Percentiles rank a stretch among this genome's conserved stretches.
These are phyloP conservation scores for Acridotheres tristis DNA, from an alignment of 2,797 vertebrate genomes.

Conservation along the genomic window DNA sequence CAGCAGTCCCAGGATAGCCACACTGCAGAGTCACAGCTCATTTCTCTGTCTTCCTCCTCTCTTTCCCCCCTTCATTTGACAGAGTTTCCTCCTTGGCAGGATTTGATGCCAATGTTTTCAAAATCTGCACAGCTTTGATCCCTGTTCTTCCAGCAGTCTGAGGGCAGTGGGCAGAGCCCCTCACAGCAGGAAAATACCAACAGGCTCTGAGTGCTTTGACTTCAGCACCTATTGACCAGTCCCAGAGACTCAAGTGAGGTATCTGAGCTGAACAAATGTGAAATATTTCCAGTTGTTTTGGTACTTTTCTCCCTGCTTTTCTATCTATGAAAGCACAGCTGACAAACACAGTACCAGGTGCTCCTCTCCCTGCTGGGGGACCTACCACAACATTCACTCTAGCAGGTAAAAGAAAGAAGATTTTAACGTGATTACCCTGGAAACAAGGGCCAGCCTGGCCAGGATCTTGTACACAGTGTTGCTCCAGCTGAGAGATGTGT, in stretches of 20 bases:
- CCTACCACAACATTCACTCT: neutral
- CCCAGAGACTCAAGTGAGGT: neutral
- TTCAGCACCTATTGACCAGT: neutral
- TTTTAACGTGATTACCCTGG: neutral
- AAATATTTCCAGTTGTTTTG: neutral
- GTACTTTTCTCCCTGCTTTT: neutral
- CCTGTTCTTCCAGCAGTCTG: accelerated
- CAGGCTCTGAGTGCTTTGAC: neutral
- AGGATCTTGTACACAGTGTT: accelerated
- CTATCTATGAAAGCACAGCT: neutral
- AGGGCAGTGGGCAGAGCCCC: neutral
- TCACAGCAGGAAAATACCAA: neutral
- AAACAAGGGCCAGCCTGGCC: neutral
- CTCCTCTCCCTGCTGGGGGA: neutral
- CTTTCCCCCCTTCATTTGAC: neutral
- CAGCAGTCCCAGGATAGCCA: accelerated
- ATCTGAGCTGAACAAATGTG: neutral
- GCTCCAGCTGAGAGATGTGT: neutral
- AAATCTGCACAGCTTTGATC: accelerated
- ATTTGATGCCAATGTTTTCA: neutral
- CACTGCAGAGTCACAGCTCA: neutral
- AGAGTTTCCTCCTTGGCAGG: neutral
- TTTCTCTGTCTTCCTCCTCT: neutral
- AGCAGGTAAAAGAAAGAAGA: neutral
- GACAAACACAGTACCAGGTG: neutral